phyloP scores from a whole-genome alignment of 2,113 vertebrate genomes.

The Ramphastos sulfuratus region DNA sequence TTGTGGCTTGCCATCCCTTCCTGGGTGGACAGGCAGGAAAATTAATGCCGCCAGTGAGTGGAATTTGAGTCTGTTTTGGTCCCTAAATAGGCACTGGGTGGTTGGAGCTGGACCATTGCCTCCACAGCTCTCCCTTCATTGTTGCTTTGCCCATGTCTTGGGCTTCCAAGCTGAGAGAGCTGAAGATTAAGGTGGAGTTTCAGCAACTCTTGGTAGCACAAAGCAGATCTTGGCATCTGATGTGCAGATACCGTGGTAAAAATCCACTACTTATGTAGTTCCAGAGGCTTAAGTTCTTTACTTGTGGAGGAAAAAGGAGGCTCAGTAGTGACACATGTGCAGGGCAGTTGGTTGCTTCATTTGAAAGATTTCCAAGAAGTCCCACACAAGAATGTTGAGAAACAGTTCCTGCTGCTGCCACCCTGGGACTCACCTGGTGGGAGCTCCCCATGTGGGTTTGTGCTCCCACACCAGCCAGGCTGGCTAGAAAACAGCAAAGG shows the following conservation, averaged over 20 bases:
- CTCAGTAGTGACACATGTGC: not conserved
- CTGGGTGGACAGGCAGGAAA: not conserved
- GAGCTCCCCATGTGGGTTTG: not conserved
- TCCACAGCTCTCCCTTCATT: not conserved
- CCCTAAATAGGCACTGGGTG: fast-evolving
- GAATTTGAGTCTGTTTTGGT: not conserved
- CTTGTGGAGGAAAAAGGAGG: not conserved
- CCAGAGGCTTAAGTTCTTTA: fast-evolving
- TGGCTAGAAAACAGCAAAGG: not conserved
- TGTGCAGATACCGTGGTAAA: not conserved
- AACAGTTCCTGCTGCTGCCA: not conserved
- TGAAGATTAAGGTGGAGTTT: not conserved
- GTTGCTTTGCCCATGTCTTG: not conserved
- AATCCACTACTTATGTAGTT: not conserved
- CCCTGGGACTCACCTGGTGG: not conserved
- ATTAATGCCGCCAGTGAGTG: fast-evolving
- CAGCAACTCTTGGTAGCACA: not conserved
- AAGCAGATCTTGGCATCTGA: not conserved
- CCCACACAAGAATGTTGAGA: not conserved
- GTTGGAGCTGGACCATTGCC: not conserved
- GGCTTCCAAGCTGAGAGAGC: not conserved
- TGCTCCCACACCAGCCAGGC: not conserved
- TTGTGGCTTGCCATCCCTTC: not conserved
- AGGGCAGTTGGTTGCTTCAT: not conserved
- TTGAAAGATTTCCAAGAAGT: not conserved